Evolutionary conservation across 2,888 invertebrate genomes (phyloP).

Genomic region (Thumatha senex): DNA sequence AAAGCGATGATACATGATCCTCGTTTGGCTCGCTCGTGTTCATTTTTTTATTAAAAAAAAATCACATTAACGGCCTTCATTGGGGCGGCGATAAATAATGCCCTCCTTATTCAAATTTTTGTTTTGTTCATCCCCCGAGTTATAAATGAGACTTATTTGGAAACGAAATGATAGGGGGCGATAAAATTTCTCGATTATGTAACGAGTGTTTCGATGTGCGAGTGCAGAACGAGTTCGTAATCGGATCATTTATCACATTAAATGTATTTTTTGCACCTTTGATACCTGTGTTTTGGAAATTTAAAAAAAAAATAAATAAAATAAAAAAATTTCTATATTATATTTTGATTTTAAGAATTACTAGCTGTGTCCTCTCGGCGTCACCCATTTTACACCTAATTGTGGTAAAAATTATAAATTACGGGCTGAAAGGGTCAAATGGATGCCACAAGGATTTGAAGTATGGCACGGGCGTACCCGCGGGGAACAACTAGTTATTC

Average conservation of each 20-base stretch:
- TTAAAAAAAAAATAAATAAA: neutral
- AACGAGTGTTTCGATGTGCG: slow-evolving; percentile 52
- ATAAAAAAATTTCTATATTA: too few species aligned
- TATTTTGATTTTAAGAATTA: too few species aligned
- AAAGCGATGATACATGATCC: slow-evolving; percentile 82
- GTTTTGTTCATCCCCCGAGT: slow-evolving; percentile 79
- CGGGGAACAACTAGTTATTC: too few species aligned
- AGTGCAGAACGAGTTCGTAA: slow-evolving; percentile 42
- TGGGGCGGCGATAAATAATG: slow-evolving; percentile 83
- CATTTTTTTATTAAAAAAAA: slow-evolving; percentile 80
- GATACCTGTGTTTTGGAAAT: slow-evolving; percentile 24
- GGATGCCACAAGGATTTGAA: too few species aligned
- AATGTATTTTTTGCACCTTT: slow-evolving; percentile 23
- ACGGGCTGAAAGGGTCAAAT: too few species aligned
- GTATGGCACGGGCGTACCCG: too few species aligned
- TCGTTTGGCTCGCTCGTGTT: slow-evolving; percentile 78
- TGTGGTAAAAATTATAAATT: too few species aligned
- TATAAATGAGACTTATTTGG: slow-evolving; percentile 83
- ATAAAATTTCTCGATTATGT: slow-evolving; percentile 74
- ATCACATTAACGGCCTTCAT: slow-evolving; percentile 84
- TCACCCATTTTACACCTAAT: too few species aligned
- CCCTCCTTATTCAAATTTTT: slow-evolving; percentile 83
- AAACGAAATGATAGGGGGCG: slow-evolving; percentile 77
- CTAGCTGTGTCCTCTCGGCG: too few species aligned
- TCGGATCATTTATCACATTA: slow-evolving; percentile 39